Percentiles rank a stretch among this genome's conserved stretches.
These are phyloP conservation scores for Buceros bicornis DNA, from an alignment of 2,797 vertebrate genomes.

Conservation along the genomic window DNA sequence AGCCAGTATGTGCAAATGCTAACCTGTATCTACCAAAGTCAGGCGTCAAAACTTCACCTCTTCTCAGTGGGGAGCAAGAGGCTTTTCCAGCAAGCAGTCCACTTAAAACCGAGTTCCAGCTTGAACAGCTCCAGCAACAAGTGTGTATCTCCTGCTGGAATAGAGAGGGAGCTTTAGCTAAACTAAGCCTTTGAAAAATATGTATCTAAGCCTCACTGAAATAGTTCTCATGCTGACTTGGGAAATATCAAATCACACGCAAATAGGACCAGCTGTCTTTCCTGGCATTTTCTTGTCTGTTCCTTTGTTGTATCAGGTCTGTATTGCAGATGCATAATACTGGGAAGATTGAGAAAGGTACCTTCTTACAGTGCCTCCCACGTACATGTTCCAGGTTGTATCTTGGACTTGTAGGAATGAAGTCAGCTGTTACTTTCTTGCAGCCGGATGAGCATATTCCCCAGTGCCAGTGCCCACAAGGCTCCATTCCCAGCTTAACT, in stretches of 20 bases:
- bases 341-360: background rate
- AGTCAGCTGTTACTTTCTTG: background rate
- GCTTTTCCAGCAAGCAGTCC: background rate
- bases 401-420: background rate
- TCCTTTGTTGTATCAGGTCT: background rate
- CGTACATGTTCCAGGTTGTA: background rate
- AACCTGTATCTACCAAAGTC: background rate
- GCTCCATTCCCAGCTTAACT: background rate
- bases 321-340: background rate
- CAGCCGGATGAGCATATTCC: background rate
- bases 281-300: background rate
- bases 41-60: background rate
- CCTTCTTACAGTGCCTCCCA: background rate
- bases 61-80: background rate
- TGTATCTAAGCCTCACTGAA: background rate
- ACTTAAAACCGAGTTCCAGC: background rate
- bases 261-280: background rate
- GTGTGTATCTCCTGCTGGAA: background rate
- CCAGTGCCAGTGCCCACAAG: background rate
- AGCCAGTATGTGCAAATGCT: background rate
- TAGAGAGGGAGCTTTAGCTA: background rate
- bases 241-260: background rate
- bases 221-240: background rate
- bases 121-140: background rate
- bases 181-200: background rate